phyloP scores from a whole-genome alignment of 2,888 invertebrate species.

The Spodoptera picta region DNA sequence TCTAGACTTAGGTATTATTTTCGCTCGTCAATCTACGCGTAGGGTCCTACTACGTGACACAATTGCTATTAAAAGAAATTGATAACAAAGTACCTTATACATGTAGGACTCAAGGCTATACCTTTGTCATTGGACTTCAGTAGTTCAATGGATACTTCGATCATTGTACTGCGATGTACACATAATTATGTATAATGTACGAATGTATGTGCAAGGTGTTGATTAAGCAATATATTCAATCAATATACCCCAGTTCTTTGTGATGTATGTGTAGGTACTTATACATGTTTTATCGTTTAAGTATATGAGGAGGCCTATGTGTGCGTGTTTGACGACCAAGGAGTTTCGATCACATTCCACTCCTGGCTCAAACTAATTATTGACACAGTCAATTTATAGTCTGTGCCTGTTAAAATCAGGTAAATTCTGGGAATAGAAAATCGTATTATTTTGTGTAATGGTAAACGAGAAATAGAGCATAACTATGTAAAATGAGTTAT shows the following conservation, averaged over 20 bases:
- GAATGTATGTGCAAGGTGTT: neutral
- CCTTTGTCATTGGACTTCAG: conserved; percentile 23
- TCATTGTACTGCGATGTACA: conserved; percentile 17
- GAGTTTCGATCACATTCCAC: no score
- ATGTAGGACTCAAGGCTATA: conserved; percentile 3
- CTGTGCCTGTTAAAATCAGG: no score
- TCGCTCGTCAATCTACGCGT: no score
- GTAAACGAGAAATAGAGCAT: no score
- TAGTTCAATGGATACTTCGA: conserved; percentile 10
- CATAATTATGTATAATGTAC: neutral
- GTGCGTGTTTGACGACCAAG: no score
- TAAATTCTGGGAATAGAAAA: no score
- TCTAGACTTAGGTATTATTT: no score
- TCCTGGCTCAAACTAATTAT: no score
- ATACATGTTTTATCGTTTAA: conserved; percentile 28
- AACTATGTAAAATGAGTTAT: no score
- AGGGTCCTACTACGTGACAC: no score
- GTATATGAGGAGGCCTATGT: conserved; percentile 9
- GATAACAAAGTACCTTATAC: conserved; percentile 1
- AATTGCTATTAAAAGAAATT: conserved; percentile 1
- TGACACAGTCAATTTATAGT: no score
- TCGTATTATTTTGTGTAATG: no score
- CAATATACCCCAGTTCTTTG: conserved; percentile 20
- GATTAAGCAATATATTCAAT: conserved; percentile 14
- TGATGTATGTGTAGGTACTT: conserved; percentile 1